Percentiles rank a stretch among this genome's conserved stretches.
Conservation (phyloP, 2,797 vertebrate genomes). For the Telmatherina bonti region DNA sequence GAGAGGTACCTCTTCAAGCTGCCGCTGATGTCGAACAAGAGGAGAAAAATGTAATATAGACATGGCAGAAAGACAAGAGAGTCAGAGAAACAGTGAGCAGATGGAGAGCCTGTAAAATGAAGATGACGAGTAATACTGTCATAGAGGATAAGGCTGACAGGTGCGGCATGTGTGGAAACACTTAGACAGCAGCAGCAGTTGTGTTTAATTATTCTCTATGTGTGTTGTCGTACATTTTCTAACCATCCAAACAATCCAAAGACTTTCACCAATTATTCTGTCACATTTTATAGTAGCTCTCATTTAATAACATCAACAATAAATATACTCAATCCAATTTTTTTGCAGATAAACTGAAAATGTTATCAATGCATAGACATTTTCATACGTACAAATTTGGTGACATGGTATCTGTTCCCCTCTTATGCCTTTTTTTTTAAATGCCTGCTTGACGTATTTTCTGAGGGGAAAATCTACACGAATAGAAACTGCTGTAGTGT, state of each 20-base stretch:
- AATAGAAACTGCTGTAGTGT: neutral
- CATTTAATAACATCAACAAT: neutral
- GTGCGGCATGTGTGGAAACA: constrained; percentile 53
- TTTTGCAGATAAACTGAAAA: neutral
- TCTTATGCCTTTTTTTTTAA: too few species aligned
- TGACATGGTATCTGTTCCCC: neutral
- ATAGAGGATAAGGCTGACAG: constrained; percentile 48
- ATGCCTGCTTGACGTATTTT: too few species aligned
- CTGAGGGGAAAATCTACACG: neutral
- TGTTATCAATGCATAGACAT: neutral
- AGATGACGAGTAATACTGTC: constrained; percentile 39
- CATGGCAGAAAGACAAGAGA: constrained; percentile 8
- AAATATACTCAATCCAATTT: neutral
- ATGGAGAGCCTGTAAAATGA: constrained; percentile 53
- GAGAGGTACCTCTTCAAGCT: constrained; percentile 47
- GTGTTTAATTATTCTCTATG: constrained; percentile 60
- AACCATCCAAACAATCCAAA: constrained; percentile 9
- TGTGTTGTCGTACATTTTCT: constrained; percentile 36
- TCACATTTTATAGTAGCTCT: neutral
- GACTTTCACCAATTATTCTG: constrained; percentile 17
- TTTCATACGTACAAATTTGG: neutral
- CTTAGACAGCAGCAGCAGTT: constrained; percentile 51
- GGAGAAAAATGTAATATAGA: constrained; percentile 34
- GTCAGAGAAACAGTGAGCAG: constrained; percentile 33
- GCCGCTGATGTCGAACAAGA: constrained; percentile 42